These are phyloP conservation scores for Columba livia DNA, from an alignment of 2,113 vertebrate species.

Conservation along the genomic window DNA sequence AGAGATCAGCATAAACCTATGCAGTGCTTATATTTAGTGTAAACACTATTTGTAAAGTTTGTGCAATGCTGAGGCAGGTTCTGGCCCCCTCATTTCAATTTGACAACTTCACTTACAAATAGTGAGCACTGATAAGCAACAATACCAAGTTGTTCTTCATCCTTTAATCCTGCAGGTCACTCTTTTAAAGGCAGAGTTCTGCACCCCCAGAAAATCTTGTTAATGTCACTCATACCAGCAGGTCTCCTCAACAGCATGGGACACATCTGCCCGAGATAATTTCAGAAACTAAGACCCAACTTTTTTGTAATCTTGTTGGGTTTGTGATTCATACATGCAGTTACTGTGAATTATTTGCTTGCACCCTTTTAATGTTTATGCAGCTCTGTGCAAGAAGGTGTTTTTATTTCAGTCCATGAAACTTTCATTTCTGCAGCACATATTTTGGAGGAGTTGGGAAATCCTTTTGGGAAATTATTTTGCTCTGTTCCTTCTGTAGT, in stretches of 20 bases:
- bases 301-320: neutral
- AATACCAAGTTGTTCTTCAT: neutral
- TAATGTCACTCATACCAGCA: neutral
- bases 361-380: neutral
- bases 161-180: neutral
- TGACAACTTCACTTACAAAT: neutral
- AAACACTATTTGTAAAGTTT: neutral
- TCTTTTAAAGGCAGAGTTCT: neutral
- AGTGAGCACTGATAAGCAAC: neutral
- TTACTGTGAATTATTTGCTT: neutral
- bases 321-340: neutral
- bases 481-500: neutral
- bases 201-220: neutral
- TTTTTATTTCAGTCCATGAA: neutral
- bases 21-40: neutral
- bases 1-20: neutral
- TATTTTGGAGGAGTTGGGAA: neutral
- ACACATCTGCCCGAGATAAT: neutral
- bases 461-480: neutral
- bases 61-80: neutral
- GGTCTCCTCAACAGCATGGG: rapidly evolving
- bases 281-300: neutral
- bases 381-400: neutral
- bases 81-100: neutral
- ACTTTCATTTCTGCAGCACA: neutral